Conservation (phyloP, 23 tunicate species). For the Clavelina lepadiformis region DNA sequence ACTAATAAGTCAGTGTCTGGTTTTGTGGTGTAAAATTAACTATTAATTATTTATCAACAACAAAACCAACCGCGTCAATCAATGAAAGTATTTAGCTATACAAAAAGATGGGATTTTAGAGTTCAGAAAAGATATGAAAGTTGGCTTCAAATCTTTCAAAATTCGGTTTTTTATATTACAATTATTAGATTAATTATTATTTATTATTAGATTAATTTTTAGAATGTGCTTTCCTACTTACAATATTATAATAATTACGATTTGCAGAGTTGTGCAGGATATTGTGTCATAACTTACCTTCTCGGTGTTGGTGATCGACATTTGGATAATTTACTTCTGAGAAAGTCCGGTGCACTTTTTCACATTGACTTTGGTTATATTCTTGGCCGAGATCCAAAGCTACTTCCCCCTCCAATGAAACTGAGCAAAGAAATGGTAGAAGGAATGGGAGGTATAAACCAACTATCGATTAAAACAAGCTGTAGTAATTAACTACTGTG, state of each 20-base stretch:
- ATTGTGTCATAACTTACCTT: constrained; percentile 93
- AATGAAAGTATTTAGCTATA: too few species aligned
- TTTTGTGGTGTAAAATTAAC: too few species aligned
- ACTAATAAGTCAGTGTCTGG: too few species aligned
- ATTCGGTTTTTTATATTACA: background rate
- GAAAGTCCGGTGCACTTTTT: constrained; percentile 69
- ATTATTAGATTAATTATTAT: too few species aligned
- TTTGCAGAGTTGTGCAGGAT: constrained; percentile 85
- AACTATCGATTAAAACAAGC: background rate
- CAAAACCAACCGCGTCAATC: too few species aligned
- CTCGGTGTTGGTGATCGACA: constrained; percentile 98
- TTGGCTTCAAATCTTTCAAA: background rate
- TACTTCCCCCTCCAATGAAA: constrained; percentile 96
- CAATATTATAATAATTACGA: background rate
- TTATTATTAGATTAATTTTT: background rate
- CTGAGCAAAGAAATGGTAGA: constrained; percentile 99
- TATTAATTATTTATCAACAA: too few species aligned
- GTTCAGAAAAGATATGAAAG: background rate
- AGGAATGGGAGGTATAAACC: constrained; percentile 87
- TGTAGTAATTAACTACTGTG: too few species aligned
- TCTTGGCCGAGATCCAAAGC: constrained; percentile 95
- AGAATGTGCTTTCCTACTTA: background rate
- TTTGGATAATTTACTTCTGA: constrained; percentile 79
- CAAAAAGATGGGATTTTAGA: too few species aligned
- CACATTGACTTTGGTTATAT: constrained; percentile 98